Evolutionary conservation across 1,140 invertebrate species (phyloP).

Genomic region (Drosophila simulans): DNA sequence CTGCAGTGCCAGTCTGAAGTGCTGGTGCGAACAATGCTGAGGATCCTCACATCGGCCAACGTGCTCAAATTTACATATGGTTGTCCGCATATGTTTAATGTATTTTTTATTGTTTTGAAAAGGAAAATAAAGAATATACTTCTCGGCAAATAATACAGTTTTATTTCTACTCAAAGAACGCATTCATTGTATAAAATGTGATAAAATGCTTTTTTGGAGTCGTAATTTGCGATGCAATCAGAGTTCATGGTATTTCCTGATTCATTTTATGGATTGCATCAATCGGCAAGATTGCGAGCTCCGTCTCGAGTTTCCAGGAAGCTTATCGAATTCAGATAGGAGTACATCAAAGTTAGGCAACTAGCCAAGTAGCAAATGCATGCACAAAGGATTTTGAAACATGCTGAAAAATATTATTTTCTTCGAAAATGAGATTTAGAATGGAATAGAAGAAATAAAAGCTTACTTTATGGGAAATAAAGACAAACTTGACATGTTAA

Average conservation of each 20-base stretch:
- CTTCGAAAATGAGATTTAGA: too few species aligned
- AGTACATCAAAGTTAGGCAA: neutral
- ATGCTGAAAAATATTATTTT: neutral
- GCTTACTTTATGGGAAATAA: too few species aligned
- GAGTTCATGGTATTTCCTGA: neutral
- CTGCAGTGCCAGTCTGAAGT: constrained; percentile 20
- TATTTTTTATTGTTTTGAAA: neutral
- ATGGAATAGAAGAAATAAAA: too few species aligned
- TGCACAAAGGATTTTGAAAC: neutral
- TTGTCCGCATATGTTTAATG: neutral
- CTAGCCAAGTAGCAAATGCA: neutral
- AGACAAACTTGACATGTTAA: neutral
- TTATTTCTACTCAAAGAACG: neutral
- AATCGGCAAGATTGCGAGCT: neutral
- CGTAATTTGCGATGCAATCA: too few species aligned
- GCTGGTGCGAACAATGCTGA: constrained; percentile 20
- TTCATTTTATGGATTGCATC: too few species aligned
- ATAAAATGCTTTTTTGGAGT: neutral
- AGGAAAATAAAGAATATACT: neutral
- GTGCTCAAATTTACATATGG: neutral
- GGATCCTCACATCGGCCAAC: too few species aligned
- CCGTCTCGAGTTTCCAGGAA: neutral
- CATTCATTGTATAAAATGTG: neutral
- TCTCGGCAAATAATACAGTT: neutral
- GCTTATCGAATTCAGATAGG: neutral